phyloP scores from a whole-genome alignment of 2,797 vertebrate species.

The Pangasius mekongensis region DNA sequence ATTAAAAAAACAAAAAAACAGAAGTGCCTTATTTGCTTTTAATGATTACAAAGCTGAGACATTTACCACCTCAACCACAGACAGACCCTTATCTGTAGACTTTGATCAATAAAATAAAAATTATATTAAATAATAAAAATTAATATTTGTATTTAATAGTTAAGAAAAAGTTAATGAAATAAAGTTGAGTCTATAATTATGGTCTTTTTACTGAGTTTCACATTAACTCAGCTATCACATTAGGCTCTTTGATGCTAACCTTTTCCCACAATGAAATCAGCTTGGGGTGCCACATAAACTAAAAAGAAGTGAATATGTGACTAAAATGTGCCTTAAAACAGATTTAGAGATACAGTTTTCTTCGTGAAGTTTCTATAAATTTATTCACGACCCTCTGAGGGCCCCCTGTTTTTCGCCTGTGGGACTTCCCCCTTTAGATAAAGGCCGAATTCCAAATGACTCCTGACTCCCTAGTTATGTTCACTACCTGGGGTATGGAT shows the following conservation, averaged over 20 bases:
- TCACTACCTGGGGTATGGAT: not conserved
- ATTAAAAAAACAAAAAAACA: not conserved
- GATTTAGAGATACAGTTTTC: not conserved
- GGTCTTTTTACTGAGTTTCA: not conserved
- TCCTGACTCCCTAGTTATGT: not conserved
- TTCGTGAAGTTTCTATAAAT: not conserved
- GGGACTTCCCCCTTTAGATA: not conserved
- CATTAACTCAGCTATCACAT: not conserved
- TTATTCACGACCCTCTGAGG: not conserved
- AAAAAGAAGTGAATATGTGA: not conserved
- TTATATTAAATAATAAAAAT: not conserved
- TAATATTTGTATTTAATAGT: not conserved
- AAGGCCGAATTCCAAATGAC: not conserved
- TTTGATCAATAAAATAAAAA: not conserved
- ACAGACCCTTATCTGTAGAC: not conserved
- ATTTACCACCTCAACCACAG: not conserved
- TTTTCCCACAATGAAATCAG: not conserved
- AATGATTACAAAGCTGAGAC: not conserved
- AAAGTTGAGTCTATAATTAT: not conserved
- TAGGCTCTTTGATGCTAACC: not conserved
- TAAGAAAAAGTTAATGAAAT: not conserved
- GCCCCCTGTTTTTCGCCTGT: not conserved
- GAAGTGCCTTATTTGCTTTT: not conserved
- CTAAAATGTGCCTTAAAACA: not conserved
- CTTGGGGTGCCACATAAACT: not conserved